These are phyloP conservation scores for Drosophila seclusa DNA, from an alignment of 2,888 invertebrate species.

Conservation along the genomic window DNA sequence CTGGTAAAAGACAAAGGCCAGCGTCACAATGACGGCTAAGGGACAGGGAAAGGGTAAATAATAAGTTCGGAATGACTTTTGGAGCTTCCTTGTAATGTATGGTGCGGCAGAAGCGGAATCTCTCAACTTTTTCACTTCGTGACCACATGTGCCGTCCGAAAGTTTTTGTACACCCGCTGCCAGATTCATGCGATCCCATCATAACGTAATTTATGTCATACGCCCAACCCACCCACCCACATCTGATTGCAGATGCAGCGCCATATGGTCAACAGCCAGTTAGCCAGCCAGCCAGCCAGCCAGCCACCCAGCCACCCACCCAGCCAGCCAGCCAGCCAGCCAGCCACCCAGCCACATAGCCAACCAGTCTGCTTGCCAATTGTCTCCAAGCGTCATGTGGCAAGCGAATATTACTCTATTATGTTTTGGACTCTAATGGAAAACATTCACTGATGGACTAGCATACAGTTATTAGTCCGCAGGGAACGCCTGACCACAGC, in stretches of 20 bases:
- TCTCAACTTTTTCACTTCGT: constrained; percentile 58
- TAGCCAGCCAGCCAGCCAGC: constrained; percentile 30
- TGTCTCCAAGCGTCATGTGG: constrained; percentile 61
- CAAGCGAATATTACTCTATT: constrained; percentile 70
- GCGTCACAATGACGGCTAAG: neutral
- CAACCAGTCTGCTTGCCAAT: constrained; percentile 43
- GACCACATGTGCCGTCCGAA: constrained; percentile 73
- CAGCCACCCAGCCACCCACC: constrained; percentile 25
- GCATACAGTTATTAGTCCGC: constrained; percentile 71
- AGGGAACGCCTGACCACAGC: constrained; percentile 29
- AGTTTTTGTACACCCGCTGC: constrained; percentile 47
- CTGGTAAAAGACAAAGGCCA: constrained; percentile 40
- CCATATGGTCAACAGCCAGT: constrained; percentile 61
- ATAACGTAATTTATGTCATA: constrained; percentile 77
- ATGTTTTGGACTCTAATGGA: constrained; percentile 48
- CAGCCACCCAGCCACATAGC: neutral
- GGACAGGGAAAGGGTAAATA: constrained; percentile 37
- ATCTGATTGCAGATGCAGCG: constrained; percentile 73
- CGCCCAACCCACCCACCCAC: constrained; percentile 28
- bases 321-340: constrained; percentile 45
- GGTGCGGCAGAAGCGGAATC: constrained; percentile 43
- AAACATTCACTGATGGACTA: constrained; percentile 39
- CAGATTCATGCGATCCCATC: constrained; percentile 73
- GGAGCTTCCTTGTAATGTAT: constrained; percentile 70
- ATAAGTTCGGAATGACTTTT: constrained; percentile 80